Conservation (phyloP, 2,797 vertebrate species). For the Sarcophilus harrisii region DNA sequence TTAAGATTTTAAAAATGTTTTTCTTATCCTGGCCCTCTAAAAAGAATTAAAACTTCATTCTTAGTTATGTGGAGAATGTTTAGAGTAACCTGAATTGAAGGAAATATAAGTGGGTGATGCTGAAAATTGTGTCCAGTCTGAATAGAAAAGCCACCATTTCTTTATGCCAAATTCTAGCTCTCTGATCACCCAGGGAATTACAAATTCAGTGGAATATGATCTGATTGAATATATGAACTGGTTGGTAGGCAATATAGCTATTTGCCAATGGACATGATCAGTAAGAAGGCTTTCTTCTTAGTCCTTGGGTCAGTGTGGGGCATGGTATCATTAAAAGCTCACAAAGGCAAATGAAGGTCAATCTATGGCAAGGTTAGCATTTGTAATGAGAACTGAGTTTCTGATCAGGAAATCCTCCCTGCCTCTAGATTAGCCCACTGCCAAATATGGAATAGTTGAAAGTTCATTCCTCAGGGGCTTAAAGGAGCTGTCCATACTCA, state of each 20-base stretch:
- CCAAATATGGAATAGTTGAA: neutral
- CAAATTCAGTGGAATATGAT: neutral
- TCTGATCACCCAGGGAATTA: neutral
- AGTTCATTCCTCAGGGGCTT: neutral
- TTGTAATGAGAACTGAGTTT: neutral
- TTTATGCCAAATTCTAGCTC: neutral
- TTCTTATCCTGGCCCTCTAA: neutral
- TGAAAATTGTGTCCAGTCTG: neutral
- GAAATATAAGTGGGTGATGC: neutral
- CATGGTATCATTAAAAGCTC: slow-evolving; percentile 11
- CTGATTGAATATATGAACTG: slow-evolving; percentile 35
- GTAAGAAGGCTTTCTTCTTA: slow-evolving; percentile 39
- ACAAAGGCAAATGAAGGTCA: slow-evolving; percentile 29
- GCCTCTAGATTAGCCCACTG: neutral
- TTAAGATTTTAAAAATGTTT: neutral
- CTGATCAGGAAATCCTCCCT: neutral
- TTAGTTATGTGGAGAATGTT: neutral
- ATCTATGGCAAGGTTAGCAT: neutral
- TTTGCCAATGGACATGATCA: neutral
- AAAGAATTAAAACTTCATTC: neutral
- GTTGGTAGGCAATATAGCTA: slow-evolving; percentile 39
- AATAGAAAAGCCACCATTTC: neutral
- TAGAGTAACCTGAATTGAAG: neutral
- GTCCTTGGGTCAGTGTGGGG: slow-evolving; percentile 27
- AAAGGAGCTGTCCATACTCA: neutral